Evolutionary conservation across 2,888 invertebrate species (phyloP).

Genomic region (Thalpophila matura): DNA sequence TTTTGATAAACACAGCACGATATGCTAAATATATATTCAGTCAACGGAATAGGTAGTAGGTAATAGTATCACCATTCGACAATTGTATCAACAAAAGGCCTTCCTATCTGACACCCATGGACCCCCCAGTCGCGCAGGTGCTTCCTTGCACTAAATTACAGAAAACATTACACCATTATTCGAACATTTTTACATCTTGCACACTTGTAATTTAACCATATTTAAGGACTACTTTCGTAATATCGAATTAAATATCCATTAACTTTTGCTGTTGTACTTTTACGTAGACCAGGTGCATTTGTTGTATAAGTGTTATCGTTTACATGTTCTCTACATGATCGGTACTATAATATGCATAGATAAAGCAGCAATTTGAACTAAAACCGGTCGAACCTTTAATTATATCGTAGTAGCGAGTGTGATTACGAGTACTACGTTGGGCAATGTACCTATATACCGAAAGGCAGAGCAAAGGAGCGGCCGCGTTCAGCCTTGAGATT

Average conservation of each 20-base stretch:
- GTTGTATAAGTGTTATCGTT: constrained; percentile 12
- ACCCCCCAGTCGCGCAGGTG: constrained; percentile 72
- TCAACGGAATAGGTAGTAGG: constrained; percentile 23
- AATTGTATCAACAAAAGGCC: constrained; percentile 70
- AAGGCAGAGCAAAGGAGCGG: constrained; percentile 79
- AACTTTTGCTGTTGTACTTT: constrained; percentile 37
- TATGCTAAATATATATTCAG: constrained; percentile 11
- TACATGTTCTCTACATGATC: constrained; percentile 18
- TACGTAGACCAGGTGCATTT: constrained; percentile 45
- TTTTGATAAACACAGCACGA: constrained; percentile 4
- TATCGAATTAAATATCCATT: constrained; percentile 55
- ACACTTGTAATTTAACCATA: constrained; percentile 26
- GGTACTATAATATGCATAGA: constrained; percentile 32
- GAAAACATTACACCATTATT: constrained; percentile 56
- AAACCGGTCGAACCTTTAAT: constrained; percentile 68
- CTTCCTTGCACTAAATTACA: constrained; percentile 58
- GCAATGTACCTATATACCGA: constrained; percentile 85
- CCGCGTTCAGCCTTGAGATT: constrained; percentile 87
- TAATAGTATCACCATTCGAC: constrained; percentile 43
- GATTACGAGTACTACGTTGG: constrained; percentile 78
- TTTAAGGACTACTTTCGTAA: constrained; percentile 39
- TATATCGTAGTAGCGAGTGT: constrained; percentile 72
- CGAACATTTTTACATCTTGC: constrained; percentile 48
- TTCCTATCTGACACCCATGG: constrained; percentile 54
- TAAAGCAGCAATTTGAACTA: constrained; percentile 40